Evolutionary conservation across 2,797 vertebrate genomes (phyloP).

Genomic region (Schizopygopsis pylzovi): DNA sequence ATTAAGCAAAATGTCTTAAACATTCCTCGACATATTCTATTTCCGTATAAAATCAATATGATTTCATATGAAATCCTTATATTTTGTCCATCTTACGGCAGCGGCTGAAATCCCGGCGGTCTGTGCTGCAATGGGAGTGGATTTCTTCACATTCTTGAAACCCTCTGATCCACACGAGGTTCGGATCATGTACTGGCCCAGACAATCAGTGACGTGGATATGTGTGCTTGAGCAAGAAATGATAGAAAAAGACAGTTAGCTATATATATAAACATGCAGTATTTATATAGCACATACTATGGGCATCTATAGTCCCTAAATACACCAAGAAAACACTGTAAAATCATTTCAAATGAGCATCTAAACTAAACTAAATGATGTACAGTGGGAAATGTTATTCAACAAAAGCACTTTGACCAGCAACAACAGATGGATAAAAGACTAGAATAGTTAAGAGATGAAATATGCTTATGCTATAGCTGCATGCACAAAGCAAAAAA

Average conservation of each 20-base stretch:
- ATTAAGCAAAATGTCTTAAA: neutral
- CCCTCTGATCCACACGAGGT: conserved; percentile 91
- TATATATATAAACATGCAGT: neutral
- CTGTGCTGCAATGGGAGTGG: conserved; percentile 89
- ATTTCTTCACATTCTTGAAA: conserved; percentile 91
- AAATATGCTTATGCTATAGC: neutral
- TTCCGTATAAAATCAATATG: neutral
- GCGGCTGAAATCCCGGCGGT: conserved; percentile 87
- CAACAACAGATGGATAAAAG: neutral
- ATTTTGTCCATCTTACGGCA: conserved; percentile 71
- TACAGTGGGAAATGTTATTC: neutral
- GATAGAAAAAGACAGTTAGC: neutral
- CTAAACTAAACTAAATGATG: neutral
- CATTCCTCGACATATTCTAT: neutral
- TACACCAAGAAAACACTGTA: neutral
- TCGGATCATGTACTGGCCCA: conserved; percentile 74
- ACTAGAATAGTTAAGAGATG: neutral
- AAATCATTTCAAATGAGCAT: neutral
- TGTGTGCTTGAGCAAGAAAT: conserved; percentile 82
- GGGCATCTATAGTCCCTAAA: neutral
- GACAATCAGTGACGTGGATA: conserved; percentile 83
- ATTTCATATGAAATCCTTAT: neutral
- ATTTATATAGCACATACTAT: neutral
- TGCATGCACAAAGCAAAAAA: neutral
- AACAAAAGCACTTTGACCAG: neutral